These are phyloP conservation scores for Argentina silus DNA, from an alignment of 2,797 vertebrate species.

Conservation along the genomic window DNA sequence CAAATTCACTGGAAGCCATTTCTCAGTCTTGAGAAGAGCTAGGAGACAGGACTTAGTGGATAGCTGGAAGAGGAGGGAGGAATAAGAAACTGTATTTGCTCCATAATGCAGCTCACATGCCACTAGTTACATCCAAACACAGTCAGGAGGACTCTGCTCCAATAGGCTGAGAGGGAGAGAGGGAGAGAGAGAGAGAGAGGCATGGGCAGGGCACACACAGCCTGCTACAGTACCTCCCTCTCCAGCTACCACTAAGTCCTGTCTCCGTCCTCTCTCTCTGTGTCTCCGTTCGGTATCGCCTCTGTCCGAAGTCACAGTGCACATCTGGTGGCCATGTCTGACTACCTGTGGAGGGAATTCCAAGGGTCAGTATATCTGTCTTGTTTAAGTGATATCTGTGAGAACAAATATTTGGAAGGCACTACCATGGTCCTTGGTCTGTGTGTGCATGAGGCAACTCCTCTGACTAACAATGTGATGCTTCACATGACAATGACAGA, in stretches of 20 bases:
- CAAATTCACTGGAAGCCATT: no score
- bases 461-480: no score
- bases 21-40: no score
- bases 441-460: no score
- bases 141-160: no score
- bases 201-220: not conserved
- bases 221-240: not conserved
- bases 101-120: not conserved
- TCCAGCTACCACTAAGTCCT: not conserved
- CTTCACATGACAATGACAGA: no score
- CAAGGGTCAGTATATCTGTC: slow-evolving; percentile 56
- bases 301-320: not conserved
- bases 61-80: not conserved
- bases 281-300: not conserved
- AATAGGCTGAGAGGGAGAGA: not conserved
- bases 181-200: not conserved
- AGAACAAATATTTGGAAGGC: no score
- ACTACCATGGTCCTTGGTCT: no score
- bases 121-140: not conserved
- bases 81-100: not conserved
- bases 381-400: not conserved
- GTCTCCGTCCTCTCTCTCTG: not conserved
- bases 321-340: slow-evolving; percentile 42
- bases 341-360: slow-evolving; percentile 62
- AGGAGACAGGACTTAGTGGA: no score